These are phyloP conservation scores for Aramus guarauna DNA, from an alignment of 2,113 vertebrate genomes.

Conservation along the genomic window DNA sequence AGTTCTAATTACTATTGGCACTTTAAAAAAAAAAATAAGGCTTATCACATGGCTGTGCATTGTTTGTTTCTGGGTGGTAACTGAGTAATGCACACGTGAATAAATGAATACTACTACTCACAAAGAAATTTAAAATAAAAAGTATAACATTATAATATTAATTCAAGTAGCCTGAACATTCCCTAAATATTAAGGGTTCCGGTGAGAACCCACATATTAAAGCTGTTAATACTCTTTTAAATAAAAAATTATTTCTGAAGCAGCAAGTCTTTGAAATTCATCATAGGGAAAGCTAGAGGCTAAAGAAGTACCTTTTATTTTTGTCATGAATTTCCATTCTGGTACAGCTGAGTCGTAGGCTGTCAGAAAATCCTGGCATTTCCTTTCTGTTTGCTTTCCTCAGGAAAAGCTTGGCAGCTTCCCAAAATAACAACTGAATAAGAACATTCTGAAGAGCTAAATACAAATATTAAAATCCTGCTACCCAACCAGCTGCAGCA, in stretches of 20 bases:
- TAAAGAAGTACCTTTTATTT: conserved; percentile 37
- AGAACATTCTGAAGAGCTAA: conserved; percentile 23
- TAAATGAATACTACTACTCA: neutral
- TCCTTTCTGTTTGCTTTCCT: conserved; percentile 31
- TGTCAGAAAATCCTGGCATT: conserved; percentile 22
- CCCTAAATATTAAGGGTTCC: neutral
- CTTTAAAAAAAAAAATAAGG: neutral
- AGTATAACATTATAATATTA: neutral
- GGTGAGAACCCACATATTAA: neutral
- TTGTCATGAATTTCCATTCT: neutral
- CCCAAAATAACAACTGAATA: neutral
- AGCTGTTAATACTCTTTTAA: neutral
- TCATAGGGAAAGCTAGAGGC: neutral
- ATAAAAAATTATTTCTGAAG: neutral
- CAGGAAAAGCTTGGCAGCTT: conserved; percentile 20
- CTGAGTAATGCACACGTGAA: neutral
- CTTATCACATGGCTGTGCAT: neutral
- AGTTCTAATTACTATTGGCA: neutral
- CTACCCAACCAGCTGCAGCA: conserved; percentile 2
- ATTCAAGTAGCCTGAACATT: neutral
- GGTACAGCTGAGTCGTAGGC: neutral
- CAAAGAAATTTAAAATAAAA: neutral
- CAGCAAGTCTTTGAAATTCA: conserved; percentile 26
- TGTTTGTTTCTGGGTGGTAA: neutral
- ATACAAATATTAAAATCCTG: neutral